phyloP scores from a whole-genome alignment of 2,113 vertebrate genomes.

The Gorsachius goisagi region DNA sequence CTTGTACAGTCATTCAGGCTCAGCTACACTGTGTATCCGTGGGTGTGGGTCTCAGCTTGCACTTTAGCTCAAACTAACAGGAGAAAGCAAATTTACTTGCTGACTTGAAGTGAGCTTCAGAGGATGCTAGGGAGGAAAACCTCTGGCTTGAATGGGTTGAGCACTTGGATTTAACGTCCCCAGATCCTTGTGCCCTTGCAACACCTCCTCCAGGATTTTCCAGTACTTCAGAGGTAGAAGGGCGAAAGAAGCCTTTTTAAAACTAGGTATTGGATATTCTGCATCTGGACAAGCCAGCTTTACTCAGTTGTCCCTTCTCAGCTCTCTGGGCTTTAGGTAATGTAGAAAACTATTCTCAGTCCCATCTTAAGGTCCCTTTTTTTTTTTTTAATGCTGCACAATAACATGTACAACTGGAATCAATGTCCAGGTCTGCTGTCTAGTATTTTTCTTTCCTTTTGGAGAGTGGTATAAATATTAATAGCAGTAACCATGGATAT shows the following conservation, averaged over 20 bases:
- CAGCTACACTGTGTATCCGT: background rate
- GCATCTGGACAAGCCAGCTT: background rate
- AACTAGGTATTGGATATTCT: background rate
- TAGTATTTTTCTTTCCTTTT: background rate
- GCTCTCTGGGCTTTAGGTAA: background rate
- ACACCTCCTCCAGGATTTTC: background rate
- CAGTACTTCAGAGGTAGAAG: background rate
- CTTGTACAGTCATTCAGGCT: background rate
- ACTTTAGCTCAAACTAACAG: background rate
- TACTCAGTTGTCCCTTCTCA: background rate
- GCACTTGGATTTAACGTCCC: background rate
- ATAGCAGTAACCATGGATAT: conserved; percentile 22
- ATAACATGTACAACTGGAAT: background rate
- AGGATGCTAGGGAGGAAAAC: background rate
- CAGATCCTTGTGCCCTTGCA: background rate
- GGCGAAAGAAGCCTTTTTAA: background rate
- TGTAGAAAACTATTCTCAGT: background rate
- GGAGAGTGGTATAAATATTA: conserved; percentile 29
- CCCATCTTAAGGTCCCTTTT: background rate
- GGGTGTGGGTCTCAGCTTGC: fast-evolving
- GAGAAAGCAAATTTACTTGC: background rate
- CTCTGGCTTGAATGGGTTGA: background rate
- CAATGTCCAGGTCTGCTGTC: background rate
- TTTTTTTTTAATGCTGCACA: background rate
- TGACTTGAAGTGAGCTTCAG: background rate